Evolutionary conservation across 2,797 vertebrate species (phyloP).

Genomic region (Silurus lanzhouensis): DNA sequence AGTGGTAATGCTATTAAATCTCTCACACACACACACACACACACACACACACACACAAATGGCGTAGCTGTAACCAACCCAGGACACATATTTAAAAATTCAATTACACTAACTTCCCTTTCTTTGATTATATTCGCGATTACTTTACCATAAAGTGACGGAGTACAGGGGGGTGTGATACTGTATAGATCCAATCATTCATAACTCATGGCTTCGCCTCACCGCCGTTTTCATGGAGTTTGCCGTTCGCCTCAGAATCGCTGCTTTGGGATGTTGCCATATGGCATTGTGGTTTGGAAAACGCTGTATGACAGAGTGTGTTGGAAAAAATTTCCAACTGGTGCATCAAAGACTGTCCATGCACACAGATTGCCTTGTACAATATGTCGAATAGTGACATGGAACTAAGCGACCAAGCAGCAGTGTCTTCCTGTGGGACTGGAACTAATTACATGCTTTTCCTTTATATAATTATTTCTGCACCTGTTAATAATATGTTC

Average conservation of each 20-base stretch:
- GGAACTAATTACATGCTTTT: not conserved
- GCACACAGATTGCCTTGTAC: not conserved
- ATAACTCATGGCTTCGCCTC: not conserved
- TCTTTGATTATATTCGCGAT: conserved; percentile 25
- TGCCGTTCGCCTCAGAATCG: not conserved
- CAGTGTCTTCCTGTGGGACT: not conserved
- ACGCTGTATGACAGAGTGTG: conserved; percentile 17
- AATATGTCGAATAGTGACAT: conserved; percentile 1
- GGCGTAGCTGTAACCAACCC: not conserved
- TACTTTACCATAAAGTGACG: not conserved
- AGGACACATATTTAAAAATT: conserved; percentile 28
- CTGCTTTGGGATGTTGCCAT: conserved; percentile 34
- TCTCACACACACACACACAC: too few relatives aligned
- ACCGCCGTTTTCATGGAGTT: not conserved
- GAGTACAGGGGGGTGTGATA: too few relatives aligned
- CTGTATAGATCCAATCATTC: not conserved
- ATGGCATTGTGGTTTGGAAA: conserved; percentile 22
- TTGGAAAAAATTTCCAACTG: conserved; percentile 23
- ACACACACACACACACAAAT: not conserved
- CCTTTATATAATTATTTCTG: not conserved
- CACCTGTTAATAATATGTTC: not conserved
- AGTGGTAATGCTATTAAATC: conserved; percentile 23
- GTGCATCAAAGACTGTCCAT: conserved; percentile 5
- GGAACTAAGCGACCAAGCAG: not conserved
- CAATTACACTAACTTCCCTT: conserved; percentile 27